Base-by-base conservation (phyloP, 2,113 vertebrate genomes). In the Candoia aspera region DNA sequence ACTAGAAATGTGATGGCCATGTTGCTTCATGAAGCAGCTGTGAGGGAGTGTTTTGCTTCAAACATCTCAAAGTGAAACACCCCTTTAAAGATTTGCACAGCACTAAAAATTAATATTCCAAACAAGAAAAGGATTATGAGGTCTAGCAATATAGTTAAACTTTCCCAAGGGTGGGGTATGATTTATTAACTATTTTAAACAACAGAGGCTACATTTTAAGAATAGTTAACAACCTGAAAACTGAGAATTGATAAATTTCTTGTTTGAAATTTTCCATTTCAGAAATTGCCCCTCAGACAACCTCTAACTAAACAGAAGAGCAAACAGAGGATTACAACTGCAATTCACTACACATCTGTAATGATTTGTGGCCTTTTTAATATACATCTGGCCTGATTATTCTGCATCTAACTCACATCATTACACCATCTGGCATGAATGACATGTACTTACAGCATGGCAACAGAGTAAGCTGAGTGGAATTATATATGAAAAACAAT, bases 331-430 rank as follows among this genome's bases (percentile, higher is more conserved):
- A 17, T 15, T 17, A 37, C 19, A 42, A 42, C 3, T 58, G 9
- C 21, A 37, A 55, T 87, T 33, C 55, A 58, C 8, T 33, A 58
- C 55, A 58, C 17, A 33, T 59, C 55, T 87, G n/a, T 59, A 37
- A 9, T 87, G 86, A 87, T 87, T 58, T 87, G 86, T 58, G n/a
- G n/a, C 17, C n/a, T 37, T 33, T 58, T 87, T 87, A 87, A 57
- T 59, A 33, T 37, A 87, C n/a, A 59, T 37, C 86, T 87, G 26
- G 86, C 13, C 26, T 58, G 54, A 58, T 87, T 58, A 33, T 58
- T 37, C n/a, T 37, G 55, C n/a, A 87, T 57, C 17, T 57, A 33
- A 33, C 6, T 58, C 54, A 58, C 8, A 58, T 57, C n/a, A 33
- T 33, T 37, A 58, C 33, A 37, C n/a, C 86, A 87, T 87, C 19